Evolutionary conservation across 2,888 invertebrate species (phyloP).

Genomic region (Iphiclides podalirius): DNA sequence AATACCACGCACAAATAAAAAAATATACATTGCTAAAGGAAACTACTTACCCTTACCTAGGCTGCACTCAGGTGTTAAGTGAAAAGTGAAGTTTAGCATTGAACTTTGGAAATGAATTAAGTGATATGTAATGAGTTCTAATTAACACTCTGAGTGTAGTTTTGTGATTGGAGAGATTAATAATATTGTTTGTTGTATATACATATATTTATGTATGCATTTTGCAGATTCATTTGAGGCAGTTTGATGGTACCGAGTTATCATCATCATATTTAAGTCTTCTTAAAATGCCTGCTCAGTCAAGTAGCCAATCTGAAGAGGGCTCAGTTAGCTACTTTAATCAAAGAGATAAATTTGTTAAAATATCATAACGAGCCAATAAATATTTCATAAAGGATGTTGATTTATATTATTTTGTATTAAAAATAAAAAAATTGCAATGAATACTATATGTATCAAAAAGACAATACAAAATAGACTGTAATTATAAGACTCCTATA

Average conservation of each 20-base stretch:
- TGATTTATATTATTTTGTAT: not conserved
- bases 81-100: no score
- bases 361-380: conserved; percentile 47
- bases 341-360: conserved; percentile 61
- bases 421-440: no score
- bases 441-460: conserved; percentile 4
- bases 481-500: not conserved
- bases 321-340: conserved; percentile 69
- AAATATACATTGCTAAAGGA: no score
- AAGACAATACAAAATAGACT: conserved; percentile 5
- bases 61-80: no score
- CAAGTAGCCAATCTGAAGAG: conserved; percentile 49
- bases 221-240: conserved; percentile 64
- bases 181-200: no score
- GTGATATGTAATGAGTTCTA: no score
- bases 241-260: conserved; percentile 83
- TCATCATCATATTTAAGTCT: conserved; percentile 80
- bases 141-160: no score
- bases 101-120: no score
- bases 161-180: no score
- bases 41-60: no score
- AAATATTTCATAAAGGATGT: not conserved
- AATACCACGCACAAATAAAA: no score
- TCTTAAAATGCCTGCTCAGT: conserved; percentile 45
- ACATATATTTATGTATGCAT: not conserved